Conservation (phyloP, 2,113 vertebrate genomes). For the Protomyctophum bolini region DNA sequence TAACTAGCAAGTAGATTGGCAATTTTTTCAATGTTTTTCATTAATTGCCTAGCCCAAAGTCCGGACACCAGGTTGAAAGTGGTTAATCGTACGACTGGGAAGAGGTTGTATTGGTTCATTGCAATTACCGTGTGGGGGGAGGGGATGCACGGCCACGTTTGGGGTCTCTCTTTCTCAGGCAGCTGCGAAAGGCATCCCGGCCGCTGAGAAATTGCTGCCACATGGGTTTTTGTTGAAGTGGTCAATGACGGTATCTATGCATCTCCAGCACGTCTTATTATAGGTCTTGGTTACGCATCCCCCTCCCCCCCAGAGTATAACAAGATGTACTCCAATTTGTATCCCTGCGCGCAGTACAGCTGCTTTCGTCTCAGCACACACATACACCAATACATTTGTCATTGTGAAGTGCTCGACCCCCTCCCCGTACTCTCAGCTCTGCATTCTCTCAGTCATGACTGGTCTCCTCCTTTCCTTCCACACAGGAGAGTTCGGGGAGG, state of each 20-base stretch:
- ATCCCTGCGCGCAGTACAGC: conserved; percentile 57
- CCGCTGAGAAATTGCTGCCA: conserved; percentile 72
- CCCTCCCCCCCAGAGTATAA: conserved; percentile 52
- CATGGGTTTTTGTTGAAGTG: conserved; percentile 63
- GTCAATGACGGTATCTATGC: conserved; percentile 67
- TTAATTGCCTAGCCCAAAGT: too few species aligned
- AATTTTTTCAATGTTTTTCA: too few species aligned
- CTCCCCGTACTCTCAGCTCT: not conserved
- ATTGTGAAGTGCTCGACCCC: conserved; percentile 37
- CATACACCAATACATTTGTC: conserved; percentile 59
- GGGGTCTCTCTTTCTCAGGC: conserved; percentile 30
- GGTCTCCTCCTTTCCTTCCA: conserved; percentile 14
- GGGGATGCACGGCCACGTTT: too few species aligned
- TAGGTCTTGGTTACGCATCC: conserved; percentile 49
- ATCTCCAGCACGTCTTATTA: conserved; percentile 70
- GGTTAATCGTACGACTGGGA: conserved; percentile 53
- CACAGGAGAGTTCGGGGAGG: conserved; percentile 97
- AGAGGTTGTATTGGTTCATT: conserved; percentile 57
- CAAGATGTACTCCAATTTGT: conserved; percentile 65
- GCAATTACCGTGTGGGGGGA: conserved; percentile 64
- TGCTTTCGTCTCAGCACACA: conserved; percentile 60
- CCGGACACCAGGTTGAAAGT: too few species aligned
- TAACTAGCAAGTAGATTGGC: too few species aligned
- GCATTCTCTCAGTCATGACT: conserved; percentile 32
- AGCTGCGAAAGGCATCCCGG: conserved; percentile 39